A percentile compares a stretch with the other conserved stretches of the same genome.
These are phyloP conservation scores for Bradysia coprophila DNA, from an alignment of 1,140 invertebrate genomes.

Conservation along the genomic window DNA sequence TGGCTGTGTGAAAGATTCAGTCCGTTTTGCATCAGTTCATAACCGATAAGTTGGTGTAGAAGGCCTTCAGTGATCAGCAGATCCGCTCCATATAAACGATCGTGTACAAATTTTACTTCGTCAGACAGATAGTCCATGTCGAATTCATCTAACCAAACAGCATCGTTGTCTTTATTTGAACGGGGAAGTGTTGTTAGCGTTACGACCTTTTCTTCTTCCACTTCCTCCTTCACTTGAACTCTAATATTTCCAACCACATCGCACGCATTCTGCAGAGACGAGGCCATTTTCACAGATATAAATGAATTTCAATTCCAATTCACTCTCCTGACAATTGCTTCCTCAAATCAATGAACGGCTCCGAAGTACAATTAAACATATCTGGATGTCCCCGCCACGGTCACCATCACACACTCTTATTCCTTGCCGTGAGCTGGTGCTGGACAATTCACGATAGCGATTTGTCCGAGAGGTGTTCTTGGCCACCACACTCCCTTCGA, in stretches of 20 bases:
- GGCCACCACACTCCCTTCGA: constrained; percentile 75
- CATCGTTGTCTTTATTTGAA: constrained; percentile 27
- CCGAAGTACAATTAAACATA: constrained; percentile 86
- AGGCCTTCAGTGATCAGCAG: constrained; percentile 62
- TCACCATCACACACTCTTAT: constrained; percentile 64
- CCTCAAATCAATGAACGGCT: constrained; percentile 59
- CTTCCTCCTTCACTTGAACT: not conserved
- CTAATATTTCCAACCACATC: constrained; percentile 11
- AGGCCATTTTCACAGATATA: constrained; percentile 67
- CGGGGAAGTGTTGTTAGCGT: constrained; percentile 25
- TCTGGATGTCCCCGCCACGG: constrained; percentile 56
- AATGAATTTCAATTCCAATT: constrained; percentile 68
- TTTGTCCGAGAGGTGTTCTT: constrained; percentile 57
- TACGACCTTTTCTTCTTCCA: constrained; percentile 24
- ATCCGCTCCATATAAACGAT: constrained; percentile 70
- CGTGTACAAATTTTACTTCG: constrained; percentile 41
- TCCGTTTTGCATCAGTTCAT: constrained; percentile 61
- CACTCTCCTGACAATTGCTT: constrained; percentile 54
- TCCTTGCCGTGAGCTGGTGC: constrained; percentile 53
- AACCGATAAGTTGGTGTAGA: constrained; percentile 51
- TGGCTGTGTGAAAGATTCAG: constrained; percentile 88
- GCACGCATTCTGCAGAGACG: constrained; percentile 37
- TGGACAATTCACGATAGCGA: constrained; percentile 60
- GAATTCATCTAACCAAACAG: constrained; percentile 16
- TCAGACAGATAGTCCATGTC: constrained; percentile 22